Percentiles rank a stretch among this genome's conserved stretches.
These are phyloP conservation scores for Pelecanoides urinatrix DNA, from an alignment of 2,113 vertebrate genomes.

Conservation along the genomic window DNA sequence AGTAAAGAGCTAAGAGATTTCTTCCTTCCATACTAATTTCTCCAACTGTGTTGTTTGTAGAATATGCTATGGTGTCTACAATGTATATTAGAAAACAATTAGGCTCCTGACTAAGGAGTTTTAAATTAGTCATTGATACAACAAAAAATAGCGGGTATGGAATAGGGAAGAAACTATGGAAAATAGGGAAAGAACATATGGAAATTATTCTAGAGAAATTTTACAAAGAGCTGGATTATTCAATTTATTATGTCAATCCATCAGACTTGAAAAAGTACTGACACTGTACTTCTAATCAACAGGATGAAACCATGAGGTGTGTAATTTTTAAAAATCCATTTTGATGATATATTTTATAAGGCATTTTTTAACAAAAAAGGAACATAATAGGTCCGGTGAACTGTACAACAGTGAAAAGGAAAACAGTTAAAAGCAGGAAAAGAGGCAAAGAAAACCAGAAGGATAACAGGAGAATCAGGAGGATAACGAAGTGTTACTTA, in stretches of 20 bases:
- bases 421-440: background rate
- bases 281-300: background rate
- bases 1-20: background rate
- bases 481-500: background rate
- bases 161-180: background rate
- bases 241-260: background rate
- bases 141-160: background rate
- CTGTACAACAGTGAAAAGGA: background rate
- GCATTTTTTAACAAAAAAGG: background rate
- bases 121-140: background rate
- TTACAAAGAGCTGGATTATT: background rate
- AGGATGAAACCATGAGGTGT: rapidly evolving
- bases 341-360: background rate
- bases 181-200: background rate
- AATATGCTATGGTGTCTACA: background rate
- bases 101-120: background rate
- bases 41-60: background rate
- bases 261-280: background rate
- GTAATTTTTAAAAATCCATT: background rate
- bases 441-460: background rate
- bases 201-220: background rate
- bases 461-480: background rate
- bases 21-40: background rate
- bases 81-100: background rate
- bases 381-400: background rate